phyloP scores from a whole-genome alignment of 2,797 vertebrate species.

The Cirrhinus molitorella region DNA sequence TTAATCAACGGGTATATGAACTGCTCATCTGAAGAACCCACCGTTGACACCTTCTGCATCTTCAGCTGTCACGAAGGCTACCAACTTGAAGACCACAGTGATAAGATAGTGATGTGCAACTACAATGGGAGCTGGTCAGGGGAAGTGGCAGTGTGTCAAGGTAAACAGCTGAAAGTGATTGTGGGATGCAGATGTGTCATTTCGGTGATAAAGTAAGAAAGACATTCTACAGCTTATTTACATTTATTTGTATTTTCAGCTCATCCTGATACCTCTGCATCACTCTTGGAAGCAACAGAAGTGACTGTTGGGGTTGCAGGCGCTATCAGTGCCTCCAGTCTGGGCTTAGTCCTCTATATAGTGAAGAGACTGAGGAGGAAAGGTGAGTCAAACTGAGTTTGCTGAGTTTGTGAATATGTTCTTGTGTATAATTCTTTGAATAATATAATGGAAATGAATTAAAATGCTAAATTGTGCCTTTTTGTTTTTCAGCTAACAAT shows the following conservation, averaged over 20 bases:
- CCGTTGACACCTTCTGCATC: constrained; percentile 74
- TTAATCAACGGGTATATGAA: constrained; percentile 68
- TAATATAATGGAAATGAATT: not conserved
- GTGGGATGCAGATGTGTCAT: not conserved
- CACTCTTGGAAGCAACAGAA: constrained; percentile 32
- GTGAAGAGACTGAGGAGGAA: constrained; percentile 69
- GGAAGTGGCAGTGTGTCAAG: constrained; percentile 75
- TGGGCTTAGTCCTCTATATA: constrained; percentile 69
- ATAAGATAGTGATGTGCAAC: constrained; percentile 68
- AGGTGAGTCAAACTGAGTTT: constrained; percentile 40
- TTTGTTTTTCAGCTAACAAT: constrained; percentile 58
- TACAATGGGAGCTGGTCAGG: constrained; percentile 78
- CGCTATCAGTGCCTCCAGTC: constrained; percentile 49
- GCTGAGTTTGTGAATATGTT: not conserved
- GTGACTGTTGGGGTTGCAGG: constrained; percentile 62
- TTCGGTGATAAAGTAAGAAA: no score
- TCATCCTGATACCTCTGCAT: not conserved
- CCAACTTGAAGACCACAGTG: constrained; percentile 62
- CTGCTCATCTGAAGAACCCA: constrained; percentile 70
- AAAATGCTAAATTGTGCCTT: constrained; percentile 8
- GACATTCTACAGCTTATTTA: not conserved
- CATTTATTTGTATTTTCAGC: constrained; percentile 56
- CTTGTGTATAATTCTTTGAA: not conserved
- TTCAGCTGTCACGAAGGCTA: constrained; percentile 77
- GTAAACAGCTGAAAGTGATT: constrained; percentile 60